phyloP scores from a whole-genome alignment of 2,888 invertebrate genomes.

The Cenopis cana region DNA sequence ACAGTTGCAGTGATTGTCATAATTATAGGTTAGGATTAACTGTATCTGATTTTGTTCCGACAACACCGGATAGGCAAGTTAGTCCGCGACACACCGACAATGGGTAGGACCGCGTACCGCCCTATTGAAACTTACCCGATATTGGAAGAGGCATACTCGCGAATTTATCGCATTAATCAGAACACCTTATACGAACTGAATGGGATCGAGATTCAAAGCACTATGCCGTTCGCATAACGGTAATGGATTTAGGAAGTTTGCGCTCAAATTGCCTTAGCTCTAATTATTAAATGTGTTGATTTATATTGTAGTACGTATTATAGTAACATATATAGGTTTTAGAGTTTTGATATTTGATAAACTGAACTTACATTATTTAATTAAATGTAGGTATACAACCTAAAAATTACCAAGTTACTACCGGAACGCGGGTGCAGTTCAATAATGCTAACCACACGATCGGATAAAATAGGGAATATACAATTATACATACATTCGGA shows the following conservation, averaged over 20 bases:
- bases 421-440: too few relatives aligned
- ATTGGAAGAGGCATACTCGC: constrained; percentile 56
- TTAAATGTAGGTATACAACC: too few relatives aligned
- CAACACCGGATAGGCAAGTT: background rate
- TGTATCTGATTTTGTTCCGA: constrained; percentile 3
- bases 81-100: constrained; percentile 26
- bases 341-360: too few relatives aligned
- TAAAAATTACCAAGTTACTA: too few relatives aligned
- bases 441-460: too few relatives aligned
- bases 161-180: constrained; percentile 69
- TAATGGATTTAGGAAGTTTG: constrained; percentile 41
- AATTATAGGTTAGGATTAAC: constrained; percentile 15
- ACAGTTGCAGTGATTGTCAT: constrained; percentile 7
- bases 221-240: constrained; percentile 38
- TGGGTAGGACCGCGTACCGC: constrained; percentile 31
- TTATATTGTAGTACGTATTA: background rate
- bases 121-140: constrained; percentile 45
- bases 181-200: constrained; percentile 59
- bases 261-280: constrained; percentile 33
- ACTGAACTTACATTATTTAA: too few relatives aligned
- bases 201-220: constrained; percentile 52
- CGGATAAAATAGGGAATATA: too few relatives aligned
- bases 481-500: too few relatives aligned
- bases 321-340: too few relatives aligned
- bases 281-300: constrained; percentile 35